Evolutionary conservation across 2,888 invertebrate species (phyloP).

Genomic region (Drosophila leonis): DNA sequence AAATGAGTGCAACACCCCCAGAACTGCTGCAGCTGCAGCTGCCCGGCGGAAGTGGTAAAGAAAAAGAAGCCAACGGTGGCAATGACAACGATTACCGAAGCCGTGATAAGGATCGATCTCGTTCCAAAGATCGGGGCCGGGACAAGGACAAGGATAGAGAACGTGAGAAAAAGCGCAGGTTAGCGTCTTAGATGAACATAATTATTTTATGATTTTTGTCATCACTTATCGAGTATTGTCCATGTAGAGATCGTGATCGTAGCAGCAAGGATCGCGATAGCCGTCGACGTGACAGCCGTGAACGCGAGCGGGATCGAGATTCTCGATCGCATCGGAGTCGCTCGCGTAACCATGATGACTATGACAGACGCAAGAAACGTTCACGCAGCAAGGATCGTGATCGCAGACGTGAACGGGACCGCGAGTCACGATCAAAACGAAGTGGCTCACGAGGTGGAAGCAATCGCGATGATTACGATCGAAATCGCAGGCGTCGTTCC

Average conservation of each 20-base stretch:
- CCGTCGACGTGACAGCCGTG: conserved; percentile 64
- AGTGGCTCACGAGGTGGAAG: conserved; percentile 80
- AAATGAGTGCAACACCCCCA: conserved; percentile 74
- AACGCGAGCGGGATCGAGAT: conserved; percentile 84
- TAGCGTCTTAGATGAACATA: background rate
- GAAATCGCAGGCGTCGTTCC: conserved; percentile 75
- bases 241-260: conserved; percentile 66
- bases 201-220: background rate
- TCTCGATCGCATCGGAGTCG: conserved; percentile 87
- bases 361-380: conserved; percentile 70
- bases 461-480: conserved; percentile 81
- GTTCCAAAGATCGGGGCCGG: conserved; percentile 66
- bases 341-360: conserved; percentile 83
- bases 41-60: conserved; percentile 33
- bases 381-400: conserved; percentile 73
- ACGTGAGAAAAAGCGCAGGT: conserved; percentile 76
- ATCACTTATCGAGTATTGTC: background rate
- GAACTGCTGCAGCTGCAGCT: conserved; percentile 42
- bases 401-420: conserved; percentile 83
- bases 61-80: conserved; percentile 60
- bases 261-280: conserved; percentile 73
- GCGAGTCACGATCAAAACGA: conserved; percentile 87
- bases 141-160: conserved; percentile 68
- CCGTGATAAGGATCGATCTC: conserved; percentile 73
- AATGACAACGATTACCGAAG: conserved; percentile 70